These are phyloP conservation scores for Gobio gobio DNA, from an alignment of 2,113 vertebrate genomes.

Conservation along the genomic window DNA sequence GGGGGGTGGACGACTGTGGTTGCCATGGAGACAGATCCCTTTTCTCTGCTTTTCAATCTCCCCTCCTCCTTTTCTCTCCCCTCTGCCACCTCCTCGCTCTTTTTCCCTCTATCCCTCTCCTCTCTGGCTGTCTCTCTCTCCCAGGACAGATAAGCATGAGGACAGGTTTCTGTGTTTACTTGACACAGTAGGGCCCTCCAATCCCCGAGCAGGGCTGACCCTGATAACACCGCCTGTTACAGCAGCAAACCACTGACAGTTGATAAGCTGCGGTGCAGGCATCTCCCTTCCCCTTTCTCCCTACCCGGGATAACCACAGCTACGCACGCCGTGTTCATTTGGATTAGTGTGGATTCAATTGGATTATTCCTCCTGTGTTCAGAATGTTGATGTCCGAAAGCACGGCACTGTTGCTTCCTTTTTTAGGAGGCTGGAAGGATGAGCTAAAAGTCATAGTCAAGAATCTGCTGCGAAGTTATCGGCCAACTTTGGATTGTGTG, in stretches of 20 bases:
- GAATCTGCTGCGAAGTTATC: not conserved
- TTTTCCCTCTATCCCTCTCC: constrained; percentile 46
- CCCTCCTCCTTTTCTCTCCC: constrained; percentile 48
- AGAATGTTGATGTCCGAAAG: constrained; percentile 71
- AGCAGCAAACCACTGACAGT: constrained; percentile 71
- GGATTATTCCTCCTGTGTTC: constrained; percentile 66
- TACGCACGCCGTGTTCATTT: constrained; percentile 76
- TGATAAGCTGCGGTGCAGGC: constrained; percentile 75
- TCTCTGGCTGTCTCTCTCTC: constrained; percentile 56
- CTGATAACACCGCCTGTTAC: constrained; percentile 74
- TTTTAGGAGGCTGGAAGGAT: not conserved
- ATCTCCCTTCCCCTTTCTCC: constrained; percentile 68
- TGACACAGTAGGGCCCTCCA: constrained; percentile 68
- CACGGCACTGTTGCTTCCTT: constrained; percentile 58
- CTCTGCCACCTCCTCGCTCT: constrained; percentile 30
- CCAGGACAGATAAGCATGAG: constrained; percentile 74
- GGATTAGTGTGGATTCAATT: constrained; percentile 77
- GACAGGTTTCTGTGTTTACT: constrained; percentile 78
- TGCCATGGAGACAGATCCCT: constrained; percentile 75
- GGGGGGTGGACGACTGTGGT: constrained; percentile 58
- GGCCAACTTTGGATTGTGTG: not conserved
- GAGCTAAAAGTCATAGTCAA: constrained; percentile 21
- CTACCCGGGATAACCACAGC: constrained; percentile 73
- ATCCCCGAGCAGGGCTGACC: constrained; percentile 74
- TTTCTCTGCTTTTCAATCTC: constrained; percentile 58